Evolutionary conservation across 1,140 invertebrate genomes (phyloP).

Genomic region (Cydia pomonella): DNA sequence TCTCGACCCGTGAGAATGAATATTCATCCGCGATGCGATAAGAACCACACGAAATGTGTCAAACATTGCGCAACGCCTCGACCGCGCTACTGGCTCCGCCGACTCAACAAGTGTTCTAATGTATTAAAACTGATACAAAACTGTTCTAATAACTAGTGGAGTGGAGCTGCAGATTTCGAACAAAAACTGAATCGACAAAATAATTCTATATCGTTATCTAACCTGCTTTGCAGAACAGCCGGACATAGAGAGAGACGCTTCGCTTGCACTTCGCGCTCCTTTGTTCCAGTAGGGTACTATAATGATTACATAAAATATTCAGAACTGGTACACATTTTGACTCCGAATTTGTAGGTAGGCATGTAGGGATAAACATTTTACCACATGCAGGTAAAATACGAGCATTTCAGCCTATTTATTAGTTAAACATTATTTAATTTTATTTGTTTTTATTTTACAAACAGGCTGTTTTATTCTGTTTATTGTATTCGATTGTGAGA

Average conservation of each 20-base stretch:
- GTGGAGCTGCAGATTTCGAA: no score
- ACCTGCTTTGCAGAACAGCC: no score
- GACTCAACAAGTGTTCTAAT: not conserved
- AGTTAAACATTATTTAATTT: not conserved
- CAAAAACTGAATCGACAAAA: no score
- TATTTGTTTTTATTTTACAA: not conserved
- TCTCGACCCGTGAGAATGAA: constrained; percentile 21
- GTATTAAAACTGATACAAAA: not conserved
- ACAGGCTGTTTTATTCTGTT: not conserved
- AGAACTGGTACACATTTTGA: not conserved
- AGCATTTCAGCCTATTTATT: no score
- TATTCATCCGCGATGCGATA: constrained; percentile 15
- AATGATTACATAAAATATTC: not conserved
- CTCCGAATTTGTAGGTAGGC: not conserved
- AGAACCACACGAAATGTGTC: not conserved
- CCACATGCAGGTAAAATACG: no score
- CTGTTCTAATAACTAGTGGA: no score
- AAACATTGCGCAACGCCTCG: constrained; percentile 4
- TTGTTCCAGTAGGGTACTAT: not conserved
- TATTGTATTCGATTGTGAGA: not conserved
- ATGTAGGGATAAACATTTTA: no score
- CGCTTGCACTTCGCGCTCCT: no score
- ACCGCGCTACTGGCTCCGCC: not conserved
- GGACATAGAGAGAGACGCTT: no score
- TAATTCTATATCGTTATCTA: no score